Conservation (phyloP, 2,797 vertebrate species). For the Pachyuromys duprasi region DNA sequence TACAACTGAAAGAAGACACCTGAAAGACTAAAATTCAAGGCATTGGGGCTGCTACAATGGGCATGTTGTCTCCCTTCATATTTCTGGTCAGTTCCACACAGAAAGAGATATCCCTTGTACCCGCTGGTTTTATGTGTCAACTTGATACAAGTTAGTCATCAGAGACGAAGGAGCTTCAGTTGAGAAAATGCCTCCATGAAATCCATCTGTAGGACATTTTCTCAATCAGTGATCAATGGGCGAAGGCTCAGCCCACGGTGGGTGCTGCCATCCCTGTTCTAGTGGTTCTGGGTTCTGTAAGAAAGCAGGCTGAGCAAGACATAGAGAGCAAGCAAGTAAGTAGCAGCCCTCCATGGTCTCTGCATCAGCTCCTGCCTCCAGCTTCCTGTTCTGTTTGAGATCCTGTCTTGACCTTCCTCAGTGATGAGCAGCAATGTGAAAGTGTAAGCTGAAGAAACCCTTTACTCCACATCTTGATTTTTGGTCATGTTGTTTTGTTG, state of each 20-base stretch:
- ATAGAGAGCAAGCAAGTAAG: background rate
- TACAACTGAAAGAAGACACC: conserved; percentile 1
- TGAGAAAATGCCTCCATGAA: background rate
- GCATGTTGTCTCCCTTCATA: background rate
- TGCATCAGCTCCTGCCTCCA: background rate
- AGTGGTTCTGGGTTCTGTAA: background rate
- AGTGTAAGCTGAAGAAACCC: background rate
- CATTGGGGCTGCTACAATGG: background rate
- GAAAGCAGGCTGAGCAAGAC: background rate
- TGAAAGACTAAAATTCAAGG: conserved; percentile 35
- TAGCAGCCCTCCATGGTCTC: background rate
- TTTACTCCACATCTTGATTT: background rate
- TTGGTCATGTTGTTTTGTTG: background rate
- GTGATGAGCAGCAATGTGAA: background rate
- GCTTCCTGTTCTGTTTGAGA: background rate
- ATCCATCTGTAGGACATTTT: background rate
- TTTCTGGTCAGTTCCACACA: background rate
- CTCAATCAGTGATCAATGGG: background rate
- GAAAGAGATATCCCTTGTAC: background rate
- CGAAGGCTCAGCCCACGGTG: background rate
- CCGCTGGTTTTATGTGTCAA: background rate
- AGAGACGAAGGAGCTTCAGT: background rate
- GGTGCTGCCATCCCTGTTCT: background rate
- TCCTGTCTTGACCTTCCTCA: background rate
- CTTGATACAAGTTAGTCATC: background rate